These are phyloP conservation scores for Pelagia noctiluca DNA, from an alignment of 30 jellyfish, hydroid and myxozoan species.

Conservation along the genomic window DNA sequence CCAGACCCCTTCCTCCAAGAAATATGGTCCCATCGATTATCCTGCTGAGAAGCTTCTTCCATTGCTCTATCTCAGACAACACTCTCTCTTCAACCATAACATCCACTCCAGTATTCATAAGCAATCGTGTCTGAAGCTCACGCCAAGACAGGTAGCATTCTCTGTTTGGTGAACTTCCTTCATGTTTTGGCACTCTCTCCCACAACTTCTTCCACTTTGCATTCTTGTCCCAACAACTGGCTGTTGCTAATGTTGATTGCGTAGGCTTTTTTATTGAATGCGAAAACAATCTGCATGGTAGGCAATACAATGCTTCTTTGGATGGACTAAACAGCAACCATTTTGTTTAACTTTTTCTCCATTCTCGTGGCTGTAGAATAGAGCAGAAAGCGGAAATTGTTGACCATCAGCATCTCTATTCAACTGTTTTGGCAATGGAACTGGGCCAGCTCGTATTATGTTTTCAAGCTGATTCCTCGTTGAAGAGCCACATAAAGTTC, in stretches of 20 bases:
- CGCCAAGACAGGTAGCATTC: constrained; percentile 66
- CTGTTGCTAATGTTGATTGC: constrained; percentile 27
- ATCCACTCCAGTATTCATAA: constrained; percentile 22
- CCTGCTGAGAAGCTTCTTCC: constrained; percentile 17
- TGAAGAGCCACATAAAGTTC: constrained; percentile 40
- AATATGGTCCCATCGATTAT: constrained; percentile 39
- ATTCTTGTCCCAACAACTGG: constrained; percentile 30
- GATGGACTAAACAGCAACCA: constrained; percentile 33
- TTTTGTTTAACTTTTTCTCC: constrained; percentile 21
- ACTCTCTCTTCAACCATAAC: background rate
- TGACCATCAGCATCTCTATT: constrained; percentile 35
- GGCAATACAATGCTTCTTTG: constrained; percentile 23
- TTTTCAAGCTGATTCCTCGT: constrained; percentile 30
- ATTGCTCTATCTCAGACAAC: constrained; percentile 26
- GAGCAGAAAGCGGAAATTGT: constrained; percentile 33
- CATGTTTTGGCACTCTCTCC: constrained; percentile 39
- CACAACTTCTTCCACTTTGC: constrained; percentile 43
- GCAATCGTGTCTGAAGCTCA: constrained; percentile 37
- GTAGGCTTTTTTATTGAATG: constrained; percentile 10
- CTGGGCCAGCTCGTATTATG: constrained; percentile 43
- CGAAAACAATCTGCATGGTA: constrained; percentile 49
- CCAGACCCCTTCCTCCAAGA: constrained; percentile 57
- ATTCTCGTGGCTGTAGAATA: constrained; percentile 13
- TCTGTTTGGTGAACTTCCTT: constrained; percentile 28
- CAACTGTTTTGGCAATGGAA: constrained; percentile 48